Evolutionary conservation across 2,888 invertebrate species (phyloP), one percentile per base, ranked within the genome.

Genomic region (Beris chalybata): DNA sequence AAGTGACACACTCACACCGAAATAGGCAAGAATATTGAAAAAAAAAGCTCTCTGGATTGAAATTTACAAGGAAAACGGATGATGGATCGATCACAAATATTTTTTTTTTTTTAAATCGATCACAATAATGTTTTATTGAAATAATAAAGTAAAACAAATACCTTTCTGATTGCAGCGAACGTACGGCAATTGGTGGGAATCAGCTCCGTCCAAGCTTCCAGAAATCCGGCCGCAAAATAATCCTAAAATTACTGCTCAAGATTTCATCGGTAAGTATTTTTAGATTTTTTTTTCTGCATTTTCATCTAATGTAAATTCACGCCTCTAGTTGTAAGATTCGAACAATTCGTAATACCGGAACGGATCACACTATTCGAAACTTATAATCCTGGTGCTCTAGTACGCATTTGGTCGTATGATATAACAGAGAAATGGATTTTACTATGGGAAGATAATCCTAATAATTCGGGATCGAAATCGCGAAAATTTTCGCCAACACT

Each of bases 131-230:
- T n/a, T n/a, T n/a, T n/a, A n/a, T n/a, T n/a, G n/a, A n/a, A n/a
- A n/a, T n/a, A n/a, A n/a, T n/a, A n/a, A n/a, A n/a, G n/a, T n/a
- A n/a, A 52, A 12, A 15, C 9, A 38, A 2, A 32, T 55, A 44
- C 29, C 31, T 58, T 78, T 80, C 30, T 22, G 22, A 22, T 57
- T 48, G 4, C 74, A 93, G 93, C 86, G 92, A 79, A 89, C 91
- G 0, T 93, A 93, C 80, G 93, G 93, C 9, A 86, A 83, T 68
- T 92, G 92, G 91, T 93, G 93, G 93, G 86, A 89, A 55, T 84
- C 86, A 73, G 89, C 89, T n/a, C 91, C 90, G 55, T 89, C 89
- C 7, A 85, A 84, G 68, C 85, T 86, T 71, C 80, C 82, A 70
- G 87, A 89, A 74, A 92, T 89, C 73, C 89, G 89, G 85, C 85